Base-by-base conservation (phyloP, 2,797 vertebrate species). In the Lithobates sylvaticus region DNA sequence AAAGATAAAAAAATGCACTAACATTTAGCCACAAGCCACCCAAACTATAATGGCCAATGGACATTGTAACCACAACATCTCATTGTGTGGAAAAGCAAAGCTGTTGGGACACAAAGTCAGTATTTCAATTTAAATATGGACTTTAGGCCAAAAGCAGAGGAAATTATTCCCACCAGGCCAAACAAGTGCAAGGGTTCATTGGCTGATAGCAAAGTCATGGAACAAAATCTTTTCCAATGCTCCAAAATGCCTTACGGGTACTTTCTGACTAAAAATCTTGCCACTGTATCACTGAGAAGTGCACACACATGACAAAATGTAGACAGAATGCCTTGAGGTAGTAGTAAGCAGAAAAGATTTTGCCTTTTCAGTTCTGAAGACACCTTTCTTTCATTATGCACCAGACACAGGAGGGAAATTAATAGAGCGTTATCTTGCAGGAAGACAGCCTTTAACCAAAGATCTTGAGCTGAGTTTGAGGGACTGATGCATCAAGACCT, bases 221-320 rank as follows among this genome's bases (percentile, higher is more conserved):
- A 94, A 90, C 91, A 86, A 91, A 93, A 81, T 91, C 93, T 93
- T 93, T 91, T 93, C 90, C 83, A 92, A 93, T 90, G 91, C 91
- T 91, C 89, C 90, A 90, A 81, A 61, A 50, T 94, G 96, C 95
- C 97, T 93, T 94, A 93, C 94, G 93, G 96, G 96, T 92, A 91
- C 90, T 91, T 95, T 95, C 90, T 93, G 95, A 95, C 95, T 94
- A 92, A 91, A 95, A 93, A 92, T 95, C 95, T 92, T 97, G 96
- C 97, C 96, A 96, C 93, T 96, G 95, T 93, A 96, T 94, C 95
- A 93, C 96, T 94, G 96, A 95, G 93, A 94, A 96, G 95, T 96
- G 96, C 96, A 97, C 95, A 97, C 93, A 95, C 97, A 94, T 97
- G 97, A 97, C 96, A 96, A 96, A 96, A 92, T 95, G 94, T 94